phyloP scores from a whole-genome alignment of 2,113 vertebrate genomes.

The Macroglossus sobrinus region DNA sequence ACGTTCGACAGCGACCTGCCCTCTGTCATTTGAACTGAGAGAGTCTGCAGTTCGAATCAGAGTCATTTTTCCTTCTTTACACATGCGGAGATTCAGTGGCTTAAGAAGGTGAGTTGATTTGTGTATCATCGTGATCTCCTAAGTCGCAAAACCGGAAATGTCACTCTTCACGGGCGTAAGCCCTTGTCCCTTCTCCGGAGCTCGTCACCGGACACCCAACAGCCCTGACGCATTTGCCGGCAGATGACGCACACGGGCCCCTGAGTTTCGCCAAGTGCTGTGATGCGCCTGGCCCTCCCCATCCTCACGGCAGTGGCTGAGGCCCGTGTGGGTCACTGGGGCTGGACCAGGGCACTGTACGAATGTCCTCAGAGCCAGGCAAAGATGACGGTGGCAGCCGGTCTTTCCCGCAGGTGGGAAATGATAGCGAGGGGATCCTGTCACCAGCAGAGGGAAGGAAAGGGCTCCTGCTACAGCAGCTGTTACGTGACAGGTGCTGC shows the following conservation, averaged over 20 bases:
- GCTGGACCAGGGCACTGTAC: neutral
- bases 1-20: neutral
- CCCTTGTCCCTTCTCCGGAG: neutral
- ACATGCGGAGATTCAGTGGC: neutral
- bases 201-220: rapidly evolving
- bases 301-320: rapidly evolving
- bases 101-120: too few species aligned
- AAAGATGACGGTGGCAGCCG: neutral
- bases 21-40: neutral
- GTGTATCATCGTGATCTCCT: neutral
- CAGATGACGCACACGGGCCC: neutral
- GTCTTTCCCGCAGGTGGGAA: neutral
- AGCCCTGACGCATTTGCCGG: rapidly evolving
- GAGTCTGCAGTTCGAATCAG: neutral
- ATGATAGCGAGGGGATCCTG: neutral
- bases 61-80: neutral
- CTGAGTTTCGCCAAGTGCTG: rapidly evolving
- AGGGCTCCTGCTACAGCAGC: neutral
- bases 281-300: neutral
- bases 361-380: neutral
- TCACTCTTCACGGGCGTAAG: too few species aligned
- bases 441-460: neutral
- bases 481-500: rapidly evolving
- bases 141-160: neutral
- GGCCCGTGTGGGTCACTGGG: neutral